These are phyloP conservation scores for Drosophila recens DNA, from an alignment of 2,888 invertebrate species.

Conservation along the genomic window DNA sequence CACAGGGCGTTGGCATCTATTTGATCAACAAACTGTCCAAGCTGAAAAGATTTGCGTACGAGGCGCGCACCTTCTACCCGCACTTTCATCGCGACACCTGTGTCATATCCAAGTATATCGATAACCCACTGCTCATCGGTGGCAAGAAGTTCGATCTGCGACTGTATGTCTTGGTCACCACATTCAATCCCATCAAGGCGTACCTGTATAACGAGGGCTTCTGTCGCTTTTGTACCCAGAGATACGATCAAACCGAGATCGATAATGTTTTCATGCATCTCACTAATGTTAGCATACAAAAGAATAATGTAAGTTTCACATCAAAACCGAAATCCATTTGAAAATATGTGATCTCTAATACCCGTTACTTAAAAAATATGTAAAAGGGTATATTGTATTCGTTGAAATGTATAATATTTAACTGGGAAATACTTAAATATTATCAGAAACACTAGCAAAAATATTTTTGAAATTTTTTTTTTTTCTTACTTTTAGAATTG, in stretches of 20 bases:
- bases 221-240: slow-evolving; percentile 98
- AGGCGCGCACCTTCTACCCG: slow-evolving; percentile 92
- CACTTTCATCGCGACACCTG: slow-evolving; percentile 94
- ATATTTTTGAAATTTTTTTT: too few relatives aligned
- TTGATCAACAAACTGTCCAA: slow-evolving; percentile 97
- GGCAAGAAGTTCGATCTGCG: slow-evolving; percentile 98
- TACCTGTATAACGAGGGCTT: slow-evolving; percentile 97
- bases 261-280: slow-evolving; percentile 98
- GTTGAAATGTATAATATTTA: too few relatives aligned
- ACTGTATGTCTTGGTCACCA: slow-evolving; percentile 96
- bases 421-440: too few relatives aligned
- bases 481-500: too few relatives aligned
- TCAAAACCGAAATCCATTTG: not conserved
- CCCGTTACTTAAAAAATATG: not conserved
- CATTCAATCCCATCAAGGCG: slow-evolving; percentile 96
- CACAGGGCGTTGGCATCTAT: slow-evolving; percentile 97
- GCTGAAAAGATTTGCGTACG: slow-evolving; percentile 94
- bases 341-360: not conserved
- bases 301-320: slow-evolving; percentile 89
- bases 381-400: too few relatives aligned
- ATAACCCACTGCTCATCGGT: slow-evolving; percentile 96
- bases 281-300: slow-evolving; percentile 99
- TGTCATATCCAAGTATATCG: slow-evolving; percentile 94
- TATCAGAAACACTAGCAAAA: too few relatives aligned
- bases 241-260: slow-evolving; percentile 95